A percentile compares a stretch with the other conserved stretches of the same genome.
phyloP scores from a whole-genome alignment of 2,797 vertebrate genomes.

The Diglossa cyanea region DNA sequence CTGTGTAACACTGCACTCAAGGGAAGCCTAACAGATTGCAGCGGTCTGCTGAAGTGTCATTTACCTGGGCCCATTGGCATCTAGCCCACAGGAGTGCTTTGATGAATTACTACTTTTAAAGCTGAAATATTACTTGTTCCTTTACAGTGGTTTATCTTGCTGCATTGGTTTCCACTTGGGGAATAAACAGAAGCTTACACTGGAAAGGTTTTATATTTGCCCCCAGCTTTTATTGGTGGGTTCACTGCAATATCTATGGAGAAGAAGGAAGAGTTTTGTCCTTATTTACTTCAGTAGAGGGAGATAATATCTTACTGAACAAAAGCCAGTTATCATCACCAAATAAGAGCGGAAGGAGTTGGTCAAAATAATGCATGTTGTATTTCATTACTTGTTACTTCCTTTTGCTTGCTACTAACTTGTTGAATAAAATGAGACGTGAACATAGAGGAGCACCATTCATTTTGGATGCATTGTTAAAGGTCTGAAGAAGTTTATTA shows the following conservation, averaged over 20 bases:
- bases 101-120: neutral
- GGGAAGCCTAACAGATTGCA: neutral
- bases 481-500: neutral
- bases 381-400: neutral
- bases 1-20: neutral
- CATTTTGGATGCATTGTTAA: neutral
- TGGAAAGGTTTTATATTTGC: neutral
- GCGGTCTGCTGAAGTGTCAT: neutral
- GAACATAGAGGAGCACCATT: neutral
- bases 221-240: neutral
- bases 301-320: neutral
- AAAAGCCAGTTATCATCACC: neutral
- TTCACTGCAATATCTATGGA: neutral
- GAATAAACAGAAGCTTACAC: neutral
- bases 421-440: neutral
- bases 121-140: neutral
- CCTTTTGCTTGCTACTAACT: neutral
- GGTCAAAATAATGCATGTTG: neutral
- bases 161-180: neutral
- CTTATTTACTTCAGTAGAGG: neutral
- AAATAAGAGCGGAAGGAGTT: neutral
- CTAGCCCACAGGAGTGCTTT: neutral
- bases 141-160: conserved; percentile 12
- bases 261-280: neutral
- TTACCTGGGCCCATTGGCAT: neutral